phyloP scores from a whole-genome alignment of 2,113 vertebrate species.

The Thryonomys swinderianus region DNA sequence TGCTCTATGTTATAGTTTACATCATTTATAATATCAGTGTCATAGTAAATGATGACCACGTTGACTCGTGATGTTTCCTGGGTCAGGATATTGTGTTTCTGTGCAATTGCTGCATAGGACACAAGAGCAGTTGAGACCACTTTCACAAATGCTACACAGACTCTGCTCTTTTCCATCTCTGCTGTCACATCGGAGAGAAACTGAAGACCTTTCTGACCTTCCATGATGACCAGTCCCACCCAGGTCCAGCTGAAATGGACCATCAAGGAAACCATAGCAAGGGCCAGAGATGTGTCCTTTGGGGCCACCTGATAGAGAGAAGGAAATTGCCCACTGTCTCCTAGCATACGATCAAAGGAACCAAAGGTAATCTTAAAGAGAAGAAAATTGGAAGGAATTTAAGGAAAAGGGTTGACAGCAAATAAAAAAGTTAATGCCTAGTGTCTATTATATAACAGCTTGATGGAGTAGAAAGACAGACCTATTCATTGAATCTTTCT shows the following conservation, averaged over 20 bases:
- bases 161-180: not conserved
- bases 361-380: not conserved
- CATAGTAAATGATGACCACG: not conserved
- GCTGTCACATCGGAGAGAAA: not conserved
- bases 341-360: not conserved
- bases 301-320: not conserved
- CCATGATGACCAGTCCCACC: not conserved
- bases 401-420: not conserved
- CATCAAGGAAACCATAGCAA: not conserved
- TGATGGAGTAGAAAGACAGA: not conserved
- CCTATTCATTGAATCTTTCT: not conserved
- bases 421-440: too few relatives aligned
- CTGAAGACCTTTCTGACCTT: not conserved
- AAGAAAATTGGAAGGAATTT: not conserved
- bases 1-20: not conserved
- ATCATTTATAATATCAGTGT: not conserved
- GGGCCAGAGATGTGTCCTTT: not conserved
- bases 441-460: not conserved
- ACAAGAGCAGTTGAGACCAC: not conserved
- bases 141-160: not conserved
- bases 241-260: not conserved
- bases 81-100: not conserved
- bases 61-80: not conserved
- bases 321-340: not conserved
- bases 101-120: not conserved